Evolutionary conservation across 2,888 invertebrate species (phyloP).

Genomic region (Fissipunctia ypsillon): DNA sequence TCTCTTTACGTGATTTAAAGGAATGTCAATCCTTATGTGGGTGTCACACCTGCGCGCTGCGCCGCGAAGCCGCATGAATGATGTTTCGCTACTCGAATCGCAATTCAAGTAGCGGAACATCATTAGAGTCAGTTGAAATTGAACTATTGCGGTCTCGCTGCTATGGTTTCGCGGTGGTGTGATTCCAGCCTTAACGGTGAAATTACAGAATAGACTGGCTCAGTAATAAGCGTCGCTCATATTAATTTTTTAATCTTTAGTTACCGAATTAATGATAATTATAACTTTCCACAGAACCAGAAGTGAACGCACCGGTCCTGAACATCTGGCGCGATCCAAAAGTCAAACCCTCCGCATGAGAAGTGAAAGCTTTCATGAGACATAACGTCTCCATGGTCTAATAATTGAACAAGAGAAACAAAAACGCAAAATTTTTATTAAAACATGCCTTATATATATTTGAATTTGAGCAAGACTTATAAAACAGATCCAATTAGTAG

Average conservation of each 20-base stretch:
- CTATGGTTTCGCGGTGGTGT: too few species aligned
- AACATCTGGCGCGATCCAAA: slow-evolving; percentile 9
- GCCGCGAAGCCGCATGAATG: too few species aligned
- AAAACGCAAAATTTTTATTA: slow-evolving; percentile 6
- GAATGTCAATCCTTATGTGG: too few species aligned
- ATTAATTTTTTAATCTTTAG: background rate
- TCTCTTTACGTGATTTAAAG: too few species aligned
- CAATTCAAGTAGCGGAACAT: too few species aligned
- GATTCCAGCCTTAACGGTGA: too few species aligned
- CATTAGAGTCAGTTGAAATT: too few species aligned
- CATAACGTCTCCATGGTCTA: background rate
- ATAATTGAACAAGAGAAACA: background rate
- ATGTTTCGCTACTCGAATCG: too few species aligned
- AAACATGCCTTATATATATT: background rate
- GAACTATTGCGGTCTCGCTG: too few species aligned
- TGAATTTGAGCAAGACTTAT: slow-evolving; percentile 20
- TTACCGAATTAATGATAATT: background rate
- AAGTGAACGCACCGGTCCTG: background rate
- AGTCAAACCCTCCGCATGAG: background rate
- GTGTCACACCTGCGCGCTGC: too few species aligned
- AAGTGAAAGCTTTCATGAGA: background rate
- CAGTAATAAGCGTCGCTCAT: background rate
- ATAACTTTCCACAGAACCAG: background rate
- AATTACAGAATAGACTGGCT: background rate
- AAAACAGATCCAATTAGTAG: background rate